Base-by-base conservation (phyloP, 2,888 invertebrate genomes). In the Bursaphelenchus okinawaensis region DNA sequence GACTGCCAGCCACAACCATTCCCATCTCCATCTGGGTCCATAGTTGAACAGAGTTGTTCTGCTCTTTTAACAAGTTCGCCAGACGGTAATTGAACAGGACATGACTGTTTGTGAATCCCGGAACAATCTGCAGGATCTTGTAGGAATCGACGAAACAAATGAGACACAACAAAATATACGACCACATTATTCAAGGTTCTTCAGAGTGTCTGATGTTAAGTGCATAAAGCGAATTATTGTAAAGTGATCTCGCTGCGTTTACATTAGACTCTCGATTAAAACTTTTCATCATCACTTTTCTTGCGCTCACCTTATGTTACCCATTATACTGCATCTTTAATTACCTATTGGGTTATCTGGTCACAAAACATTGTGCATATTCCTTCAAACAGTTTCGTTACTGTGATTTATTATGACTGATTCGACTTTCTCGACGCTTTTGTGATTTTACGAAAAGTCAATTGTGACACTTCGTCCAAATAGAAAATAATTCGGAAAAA, bases 101-200 rank as follows among this genome's bases (percentile, higher is more conserved):
- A 70, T 80, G 80, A 51, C 77, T 77, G 66, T 81, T 81, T 0
- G 80, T 80, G 68, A 80, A 80, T 59, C 80, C 80, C 0, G 79
- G 79, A 6, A 81, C 81, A 55, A 80, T 79, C 74, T 80, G 80
- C 4, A 80, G 72, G 27, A 80, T 23, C 27, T 28, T 24, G 24
- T 31, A 57, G 23, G 27, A 23, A 16, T 57, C 22, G 4, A 19
- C 22, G 4, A 16, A 54, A 4, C 16, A 1, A 23, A 54, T 23
- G 6, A 54, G 26, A 23, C 16, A 12, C 12, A 54, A 19, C 12
- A 57, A 19, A 40, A 40, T n/a, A 40, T 40, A 40, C 12, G 40
- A 40, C 40, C 40, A 40, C 40, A 40, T 40, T 40, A 12, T 40
- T 40, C 6, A 40, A n/a, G 40, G 40, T n/a, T 40, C 40, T n/a